Percentiles rank a stretch among this genome's conserved stretches.
phyloP scores from a whole-genome alignment of 1,140 invertebrate species.

The Ceratitis capitata region DNA sequence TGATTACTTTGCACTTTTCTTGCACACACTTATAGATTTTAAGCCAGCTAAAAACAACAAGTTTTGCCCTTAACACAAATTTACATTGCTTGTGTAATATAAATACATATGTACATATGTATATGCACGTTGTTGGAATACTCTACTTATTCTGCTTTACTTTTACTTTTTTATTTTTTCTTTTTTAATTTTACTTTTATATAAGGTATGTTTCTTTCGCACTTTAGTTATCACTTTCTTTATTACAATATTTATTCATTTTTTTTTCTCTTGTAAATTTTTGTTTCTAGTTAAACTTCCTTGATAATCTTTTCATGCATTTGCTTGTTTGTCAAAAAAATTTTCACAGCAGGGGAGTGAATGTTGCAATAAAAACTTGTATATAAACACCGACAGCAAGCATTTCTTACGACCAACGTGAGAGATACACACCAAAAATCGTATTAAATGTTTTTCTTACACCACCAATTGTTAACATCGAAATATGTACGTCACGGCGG shows the following conservation, averaged over 20 bases:
- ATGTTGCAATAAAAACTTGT: neutral
- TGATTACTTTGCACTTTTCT: conserved; percentile 22
- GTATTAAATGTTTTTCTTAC: neutral
- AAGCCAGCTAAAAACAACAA: neutral
- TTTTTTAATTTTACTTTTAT: neutral
- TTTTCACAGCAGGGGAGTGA: neutral
- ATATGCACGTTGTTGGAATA: neutral
- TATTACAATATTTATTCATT: neutral
- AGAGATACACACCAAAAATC: conserved; percentile 2
- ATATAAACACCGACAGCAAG: conserved; percentile 11
- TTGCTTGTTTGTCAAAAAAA: neutral
- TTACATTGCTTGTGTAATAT: neutral
- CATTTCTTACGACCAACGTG: neutral
- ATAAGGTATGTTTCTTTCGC: neutral
- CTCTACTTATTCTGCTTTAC: neutral
- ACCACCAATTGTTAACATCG: neutral
- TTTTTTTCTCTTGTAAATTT: neutral
- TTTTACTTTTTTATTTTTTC: neutral
- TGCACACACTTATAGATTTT: neutral
- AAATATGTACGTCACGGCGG: no score
- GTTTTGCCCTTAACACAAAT: neutral
- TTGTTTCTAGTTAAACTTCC: neutral
- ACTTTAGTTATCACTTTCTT: neutral
- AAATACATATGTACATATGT: no score
- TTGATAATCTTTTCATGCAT: neutral